These are phyloP conservation scores for Folsomia candida DNA, from an alignment of 2,888 invertebrate genomes.

Conservation along the genomic window DNA sequence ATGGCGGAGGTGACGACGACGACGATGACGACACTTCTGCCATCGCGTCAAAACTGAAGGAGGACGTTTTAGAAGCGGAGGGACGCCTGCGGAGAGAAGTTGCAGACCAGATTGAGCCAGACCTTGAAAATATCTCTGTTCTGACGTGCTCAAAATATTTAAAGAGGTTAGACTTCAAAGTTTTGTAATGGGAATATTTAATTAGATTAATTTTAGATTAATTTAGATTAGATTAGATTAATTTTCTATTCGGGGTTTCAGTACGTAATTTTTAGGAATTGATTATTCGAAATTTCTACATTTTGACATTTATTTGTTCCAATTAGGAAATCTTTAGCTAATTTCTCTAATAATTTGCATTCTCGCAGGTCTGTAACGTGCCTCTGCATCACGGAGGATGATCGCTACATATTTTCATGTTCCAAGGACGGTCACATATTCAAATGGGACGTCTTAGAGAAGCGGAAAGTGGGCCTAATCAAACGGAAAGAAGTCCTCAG, in stretches of 20 bases:
- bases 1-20: conserved; percentile 56
- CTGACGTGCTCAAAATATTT: conserved; percentile 70
- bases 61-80: conserved; percentile 81
- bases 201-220: too few species aligned
- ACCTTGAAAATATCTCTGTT: conserved; percentile 55
- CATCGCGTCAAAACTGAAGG: conserved; percentile 72
- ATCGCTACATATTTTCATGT: conserved; percentile 69
- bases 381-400: conserved; percentile 72
- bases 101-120: conserved; percentile 62
- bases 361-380: conserved; percentile 66
- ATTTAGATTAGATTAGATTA: too few species aligned
- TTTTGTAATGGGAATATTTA: neutral
- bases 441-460: conserved; percentile 63
- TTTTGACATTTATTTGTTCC: too few species aligned
- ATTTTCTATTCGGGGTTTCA: too few species aligned
- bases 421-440: conserved; percentile 84
- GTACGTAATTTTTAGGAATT: too few species aligned
- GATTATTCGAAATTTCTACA: too few species aligned
- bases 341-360: conserved; percentile 51
- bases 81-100: conserved; percentile 74
- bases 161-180: conserved; percentile 32
- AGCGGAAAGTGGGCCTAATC: conserved; percentile 59
- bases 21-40: conserved; percentile 55
- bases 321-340: neutral
- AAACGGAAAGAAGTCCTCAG: conserved; percentile 46